Evolutionary conservation across 1,140 invertebrate species (phyloP).

Genomic region (Drosophila subpulchrella): DNA sequence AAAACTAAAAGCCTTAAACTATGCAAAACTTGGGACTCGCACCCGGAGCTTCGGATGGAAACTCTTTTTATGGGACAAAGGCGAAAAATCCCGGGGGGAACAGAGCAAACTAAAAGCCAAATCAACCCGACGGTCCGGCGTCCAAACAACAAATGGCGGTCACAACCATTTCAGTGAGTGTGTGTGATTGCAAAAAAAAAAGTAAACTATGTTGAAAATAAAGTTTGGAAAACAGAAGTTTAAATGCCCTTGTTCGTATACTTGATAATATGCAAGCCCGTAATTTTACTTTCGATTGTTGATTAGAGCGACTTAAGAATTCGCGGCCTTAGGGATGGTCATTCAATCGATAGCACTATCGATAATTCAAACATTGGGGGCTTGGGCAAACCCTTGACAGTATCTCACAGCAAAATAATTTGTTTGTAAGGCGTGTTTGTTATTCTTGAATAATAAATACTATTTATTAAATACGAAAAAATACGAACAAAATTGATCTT

Average conservation of each 20-base stretch:
- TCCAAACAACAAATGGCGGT: conserved; percentile 77
- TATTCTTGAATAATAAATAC: no score
- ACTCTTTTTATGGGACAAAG: conserved; percentile 41
- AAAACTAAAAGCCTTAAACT: conserved; percentile 73
- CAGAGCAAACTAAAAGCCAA: conserved; percentile 44
- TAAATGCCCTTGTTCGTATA: not conserved
- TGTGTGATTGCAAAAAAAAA: conserved; percentile 23
- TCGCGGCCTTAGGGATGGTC: not conserved
- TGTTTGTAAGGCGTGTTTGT: no score
- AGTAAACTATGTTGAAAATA: not conserved
- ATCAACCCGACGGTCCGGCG: conserved; percentile 59
- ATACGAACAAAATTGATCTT: no score
- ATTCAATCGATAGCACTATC: no score
- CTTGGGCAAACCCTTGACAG: no score
- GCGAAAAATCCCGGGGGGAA: conserved; percentile 49
- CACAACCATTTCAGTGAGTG: conserved; percentile 36
- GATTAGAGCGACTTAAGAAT: no score
- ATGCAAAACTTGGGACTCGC: conserved; percentile 49
- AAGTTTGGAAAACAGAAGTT: not conserved
- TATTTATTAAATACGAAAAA: no score
- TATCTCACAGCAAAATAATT: no score
- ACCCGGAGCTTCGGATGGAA: conserved; percentile 6
- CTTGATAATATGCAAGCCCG: no score
- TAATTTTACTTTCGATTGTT: not conserved
- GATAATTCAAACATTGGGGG: no score